These are phyloP conservation scores for Hirudinaria manillensis DNA, from an alignment of 2,888 invertebrate species.

Conservation along the genomic window DNA sequence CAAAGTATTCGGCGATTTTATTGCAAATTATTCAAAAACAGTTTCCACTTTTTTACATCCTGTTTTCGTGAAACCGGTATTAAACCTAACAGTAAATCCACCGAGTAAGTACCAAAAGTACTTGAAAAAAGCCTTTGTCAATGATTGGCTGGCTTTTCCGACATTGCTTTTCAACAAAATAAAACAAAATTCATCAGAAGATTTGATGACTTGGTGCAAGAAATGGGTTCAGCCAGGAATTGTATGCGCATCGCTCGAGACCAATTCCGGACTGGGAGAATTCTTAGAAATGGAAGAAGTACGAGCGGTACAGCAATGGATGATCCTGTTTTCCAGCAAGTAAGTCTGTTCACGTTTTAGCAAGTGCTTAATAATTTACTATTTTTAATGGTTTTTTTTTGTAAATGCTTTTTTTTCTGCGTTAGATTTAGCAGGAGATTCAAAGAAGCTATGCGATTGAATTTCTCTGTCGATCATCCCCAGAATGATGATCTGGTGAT, in stretches of 20 bases:
- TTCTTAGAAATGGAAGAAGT: background rate
- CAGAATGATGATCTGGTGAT: background rate
- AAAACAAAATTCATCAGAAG: background rate
- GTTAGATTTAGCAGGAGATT: no score
- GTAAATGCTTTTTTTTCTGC: no score
- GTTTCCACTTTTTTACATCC: background rate
- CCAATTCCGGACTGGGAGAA: background rate
- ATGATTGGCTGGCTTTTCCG: background rate
- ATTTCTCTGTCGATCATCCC: background rate
- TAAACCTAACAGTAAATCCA: background rate
- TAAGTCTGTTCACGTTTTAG: background rate
- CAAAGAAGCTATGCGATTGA: no score
- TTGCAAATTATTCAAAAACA: background rate
- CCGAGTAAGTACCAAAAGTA: background rate
- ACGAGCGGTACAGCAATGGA: background rate
- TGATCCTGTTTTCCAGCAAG: background rate
- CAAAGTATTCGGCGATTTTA: background rate
- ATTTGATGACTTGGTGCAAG: background rate
- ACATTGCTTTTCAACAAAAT: background rate
- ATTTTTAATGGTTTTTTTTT: background rate
- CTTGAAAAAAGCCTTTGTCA: background rate
- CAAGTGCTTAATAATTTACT: background rate
- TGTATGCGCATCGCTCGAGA: background rate
- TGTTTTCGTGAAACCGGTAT: background rate
- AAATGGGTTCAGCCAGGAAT: background rate